Base-by-base conservation (phyloP, 2,797 vertebrate genomes). In the Iguana delicatissima region DNA sequence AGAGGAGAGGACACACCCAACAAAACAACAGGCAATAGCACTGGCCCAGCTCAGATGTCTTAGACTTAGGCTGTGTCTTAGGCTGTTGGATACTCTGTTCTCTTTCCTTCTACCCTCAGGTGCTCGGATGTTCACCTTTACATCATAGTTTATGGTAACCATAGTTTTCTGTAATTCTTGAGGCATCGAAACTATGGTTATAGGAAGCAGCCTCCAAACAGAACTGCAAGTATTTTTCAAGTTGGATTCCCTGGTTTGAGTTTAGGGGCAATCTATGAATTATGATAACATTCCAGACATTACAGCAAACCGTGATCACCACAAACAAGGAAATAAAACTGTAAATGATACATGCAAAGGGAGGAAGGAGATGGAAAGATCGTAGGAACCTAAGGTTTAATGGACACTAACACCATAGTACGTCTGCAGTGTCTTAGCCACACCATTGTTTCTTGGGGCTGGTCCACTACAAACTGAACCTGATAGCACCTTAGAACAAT, bases 401-500 rank as follows among this genome's bases (percentile, higher is more conserved):
- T 5, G 24, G 35, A 74, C 32, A 29, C 14, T 42, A 86, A 74
- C 26, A 14, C 6, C 46, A 72, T 55, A 20, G 50, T 59, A 59
- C 4, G 57, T 62, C 59, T 62, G 18, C 20, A 4, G 59, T 62
- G 59, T 62, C 18, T 62, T 3, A 22, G 20, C 22, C 52, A 55
- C 24, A 20, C 46, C 26, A 12, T 52, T 73, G 46, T 24, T 32
- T 85, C 18, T 85, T 5, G 72, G 64, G 32, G 18, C 52, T 22
- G 14, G 18, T 73, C 50, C n/a, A 82, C 55, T 82, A n/a, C 35
- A 59, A 76, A 73, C 69, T 59, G 20, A 74, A 35, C 57, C 26
- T 59, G 85, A 76, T 22, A 55, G 67, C 46, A 20, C 57, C 38
- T 84, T 84, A 20, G 84, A 89, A 62, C n/a, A n/a, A 89, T 59